These are phyloP conservation scores for Ceratina japonica DNA, from an alignment of 1,140 invertebrate species.

Conservation along the genomic window DNA sequence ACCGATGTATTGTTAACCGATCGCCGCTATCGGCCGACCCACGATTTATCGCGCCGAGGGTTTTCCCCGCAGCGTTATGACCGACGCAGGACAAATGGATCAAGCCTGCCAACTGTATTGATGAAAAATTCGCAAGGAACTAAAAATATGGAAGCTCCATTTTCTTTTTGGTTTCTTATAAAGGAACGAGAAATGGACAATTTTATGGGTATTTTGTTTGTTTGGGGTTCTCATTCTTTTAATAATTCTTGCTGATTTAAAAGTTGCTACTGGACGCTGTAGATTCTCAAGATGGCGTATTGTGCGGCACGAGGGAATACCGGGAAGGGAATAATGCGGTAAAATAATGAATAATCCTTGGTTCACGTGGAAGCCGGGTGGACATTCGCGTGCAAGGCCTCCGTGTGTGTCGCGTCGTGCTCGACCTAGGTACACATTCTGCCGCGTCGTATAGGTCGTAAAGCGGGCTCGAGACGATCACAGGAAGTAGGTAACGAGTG, in stretches of 20 bases:
- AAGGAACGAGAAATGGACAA: no score
- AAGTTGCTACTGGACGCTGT: no score
- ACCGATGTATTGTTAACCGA: conserved; percentile 24
- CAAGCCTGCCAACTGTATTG: not conserved
- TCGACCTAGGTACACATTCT: conserved; percentile 10
- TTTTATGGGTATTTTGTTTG: no score
- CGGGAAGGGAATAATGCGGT: conserved; percentile 13
- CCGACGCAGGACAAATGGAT: conserved; percentile 8
- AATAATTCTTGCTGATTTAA: no score
- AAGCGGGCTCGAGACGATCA: conserved; percentile 33
- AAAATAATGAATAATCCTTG: conserved; percentile 47
- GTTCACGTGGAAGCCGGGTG: not conserved
- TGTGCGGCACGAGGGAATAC: no score
- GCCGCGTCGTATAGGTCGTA: conserved; percentile 28
- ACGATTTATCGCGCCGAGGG: conserved; percentile 1
- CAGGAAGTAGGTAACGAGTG: conserved; percentile 43
- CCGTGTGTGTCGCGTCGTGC: not conserved
- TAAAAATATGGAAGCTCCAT: no score
- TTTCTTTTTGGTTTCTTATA: no score
- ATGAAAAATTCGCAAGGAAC: no score
- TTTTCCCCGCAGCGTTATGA: not conserved
- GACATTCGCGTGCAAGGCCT: not conserved
- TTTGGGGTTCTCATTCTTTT: no score
- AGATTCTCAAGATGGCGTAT: no score
- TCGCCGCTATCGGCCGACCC: conserved; percentile 2